Conservation (phyloP, 2,113 vertebrate genomes). For the Campylomormyrus tamandua region DNA sequence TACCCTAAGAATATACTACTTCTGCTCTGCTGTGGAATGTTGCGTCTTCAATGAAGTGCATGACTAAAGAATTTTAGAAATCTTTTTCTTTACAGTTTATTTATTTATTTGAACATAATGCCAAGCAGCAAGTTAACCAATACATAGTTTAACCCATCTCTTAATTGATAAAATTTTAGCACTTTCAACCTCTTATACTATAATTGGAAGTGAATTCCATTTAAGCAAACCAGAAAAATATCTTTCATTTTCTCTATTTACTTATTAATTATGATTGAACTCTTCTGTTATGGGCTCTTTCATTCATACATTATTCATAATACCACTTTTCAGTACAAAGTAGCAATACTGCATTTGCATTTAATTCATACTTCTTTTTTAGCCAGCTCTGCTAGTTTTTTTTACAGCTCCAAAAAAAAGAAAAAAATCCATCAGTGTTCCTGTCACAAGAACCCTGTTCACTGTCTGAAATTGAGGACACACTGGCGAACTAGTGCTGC, state of each 20-base stretch:
- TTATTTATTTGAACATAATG: background rate
- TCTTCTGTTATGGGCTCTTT: background rate
- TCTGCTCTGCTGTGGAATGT: background rate
- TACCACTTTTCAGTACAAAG: background rate
- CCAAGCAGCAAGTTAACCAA: background rate
- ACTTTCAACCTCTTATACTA: background rate
- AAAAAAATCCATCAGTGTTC: background rate
- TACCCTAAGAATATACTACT: background rate
- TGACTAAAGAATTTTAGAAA: background rate
- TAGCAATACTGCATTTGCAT: background rate
- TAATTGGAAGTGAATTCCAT: background rate
- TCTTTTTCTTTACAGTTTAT: background rate
- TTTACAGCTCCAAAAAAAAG: background rate
- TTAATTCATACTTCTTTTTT: constrained; percentile 1
- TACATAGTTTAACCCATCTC: background rate
- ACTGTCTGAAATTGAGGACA: background rate
- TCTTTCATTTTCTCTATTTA: background rate
- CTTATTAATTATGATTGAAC: background rate
- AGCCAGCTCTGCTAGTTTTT: background rate
- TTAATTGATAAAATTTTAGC: background rate
- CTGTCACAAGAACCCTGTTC: background rate
- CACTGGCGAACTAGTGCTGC: background rate
- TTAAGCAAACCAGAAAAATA: background rate
- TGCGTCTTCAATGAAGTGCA: background rate
- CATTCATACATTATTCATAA: constrained; percentile 1